These are phyloP conservation scores for Balaeniceps rex DNA, from an alignment of 2,113 vertebrate species.

Conservation along the genomic window DNA sequence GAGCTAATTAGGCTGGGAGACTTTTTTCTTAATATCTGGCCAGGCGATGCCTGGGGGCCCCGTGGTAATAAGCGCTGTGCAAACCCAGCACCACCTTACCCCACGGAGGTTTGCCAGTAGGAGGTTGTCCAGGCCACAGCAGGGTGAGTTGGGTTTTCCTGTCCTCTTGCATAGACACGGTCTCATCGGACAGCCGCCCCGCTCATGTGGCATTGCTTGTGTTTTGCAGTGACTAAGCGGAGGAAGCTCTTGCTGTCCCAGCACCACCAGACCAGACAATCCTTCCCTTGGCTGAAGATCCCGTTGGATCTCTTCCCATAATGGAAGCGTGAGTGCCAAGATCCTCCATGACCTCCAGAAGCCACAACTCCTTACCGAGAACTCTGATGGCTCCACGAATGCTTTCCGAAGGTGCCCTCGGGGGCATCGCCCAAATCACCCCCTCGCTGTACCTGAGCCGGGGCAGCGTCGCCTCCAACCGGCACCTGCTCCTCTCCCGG, in stretches of 20 bases:
- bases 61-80: neutral
- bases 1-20: neutral
- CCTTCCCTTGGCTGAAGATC: conserved; percentile 1
- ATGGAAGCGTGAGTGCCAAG: conserved; percentile 69
- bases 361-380: conserved; percentile 87
- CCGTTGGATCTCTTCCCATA: conserved; percentile 26
- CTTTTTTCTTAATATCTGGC: neutral
- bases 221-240: conserved; percentile 60
- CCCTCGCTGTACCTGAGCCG: conserved; percentile 93
- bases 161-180: neutral
- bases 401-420: conserved; percentile 83
- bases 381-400: conserved; percentile 85
- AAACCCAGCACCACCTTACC: neutral
- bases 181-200: neutral
- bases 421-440: conserved; percentile 95
- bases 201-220: conserved; percentile 22
- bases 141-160: neutral
- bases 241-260: neutral
- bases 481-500: conserved; percentile 90
- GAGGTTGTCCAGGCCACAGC: neutral
- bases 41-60: neutral
- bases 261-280: neutral
- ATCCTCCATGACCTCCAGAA: conserved; percentile 89
- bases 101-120: neutral
- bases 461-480: conserved; percentile 93